Base-by-base conservation (phyloP, 1,140 invertebrate species). In the Drosophila albomicans region DNA sequence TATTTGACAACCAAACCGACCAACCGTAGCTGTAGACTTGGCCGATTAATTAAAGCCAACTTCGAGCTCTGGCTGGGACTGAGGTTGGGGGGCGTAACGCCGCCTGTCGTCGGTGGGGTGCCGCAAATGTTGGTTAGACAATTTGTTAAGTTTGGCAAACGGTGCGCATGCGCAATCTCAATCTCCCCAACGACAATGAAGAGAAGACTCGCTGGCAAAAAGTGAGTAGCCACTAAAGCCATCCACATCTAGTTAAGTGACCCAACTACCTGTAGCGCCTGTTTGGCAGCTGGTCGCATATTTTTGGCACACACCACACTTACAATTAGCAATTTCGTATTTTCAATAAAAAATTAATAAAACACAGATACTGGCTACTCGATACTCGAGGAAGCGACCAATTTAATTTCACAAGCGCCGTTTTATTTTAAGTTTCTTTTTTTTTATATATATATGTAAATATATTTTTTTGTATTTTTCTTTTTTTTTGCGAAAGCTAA, bases 41-140 rank as follows among this genome's bases (percentile, higher is more conserved):
- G 48, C 56, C 75, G 77, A 87, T 82, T 87, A 82, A 87, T 87
- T 85, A 85, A 85, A 81, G 81, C 70, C 58, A 62, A 46, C 48
- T 52, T 25, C 35, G 0, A 10, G 35, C 35, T 38, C 35, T 38
- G 10, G 8, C 35, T 38, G 10, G 35, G 35, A 11, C 38, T 28
- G 16, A 28, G 52, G 30, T 58, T 32, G 45, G 76, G 81, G 81
- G 81, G 81, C 81, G 81, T 72, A 69, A 58, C 71, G 28, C 7
- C 13, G 25, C 20, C 69, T 81, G 79, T 82, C 79, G 54, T 74
- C 69, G 51, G 59, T 28, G 61, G 56, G 48, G 43, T 74, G 58
- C 25, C 51, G 38, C 15, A 56, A 41, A 5, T 41, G 57, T 52
- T 52, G 51, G 45, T 5, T 64, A 73, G n/a, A 30, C 81, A 77